Percentiles rank a stretch among this genome's conserved stretches.
These are phyloP conservation scores for Pedionomus torquatus DNA, from an alignment of 2,113 vertebrate species.

Conservation along the genomic window DNA sequence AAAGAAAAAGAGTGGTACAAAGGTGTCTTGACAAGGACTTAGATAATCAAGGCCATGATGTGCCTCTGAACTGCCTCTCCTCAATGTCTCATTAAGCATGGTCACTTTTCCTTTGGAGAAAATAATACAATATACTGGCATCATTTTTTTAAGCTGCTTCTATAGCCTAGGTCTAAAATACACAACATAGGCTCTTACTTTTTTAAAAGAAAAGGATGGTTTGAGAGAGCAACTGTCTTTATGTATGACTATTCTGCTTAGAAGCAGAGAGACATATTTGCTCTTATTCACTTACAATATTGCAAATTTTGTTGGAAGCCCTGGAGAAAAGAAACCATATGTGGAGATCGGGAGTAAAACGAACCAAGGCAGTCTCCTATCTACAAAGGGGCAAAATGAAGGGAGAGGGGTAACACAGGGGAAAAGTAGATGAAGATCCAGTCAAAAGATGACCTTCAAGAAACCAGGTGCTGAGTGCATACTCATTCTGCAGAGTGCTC, in stretches of 20 bases:
- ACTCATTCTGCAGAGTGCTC: neutral
- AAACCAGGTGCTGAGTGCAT: neutral
- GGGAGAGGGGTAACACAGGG: neutral
- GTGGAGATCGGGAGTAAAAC: neutral
- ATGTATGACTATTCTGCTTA: neutral
- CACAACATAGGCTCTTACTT: neutral
- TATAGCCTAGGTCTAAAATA: neutral
- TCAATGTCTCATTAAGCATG: neutral
- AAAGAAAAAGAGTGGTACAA: neutral
- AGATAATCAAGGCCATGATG: neutral
- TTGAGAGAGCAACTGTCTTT: neutral
- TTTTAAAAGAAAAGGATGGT: neutral
- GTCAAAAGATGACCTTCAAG: neutral
- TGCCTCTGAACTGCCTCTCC: neutral
- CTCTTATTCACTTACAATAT: neutral
- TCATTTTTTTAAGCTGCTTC: neutral
- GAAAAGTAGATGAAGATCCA: neutral
- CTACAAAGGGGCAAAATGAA: neutral
- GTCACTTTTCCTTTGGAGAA: neutral
- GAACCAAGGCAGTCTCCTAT: neutral
- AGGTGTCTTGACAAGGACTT: slow-evolving; percentile 7
- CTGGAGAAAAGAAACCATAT: neutral
- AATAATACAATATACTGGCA: neutral
- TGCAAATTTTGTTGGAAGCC: neutral
- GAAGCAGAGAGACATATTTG: neutral